Percentiles rank a stretch among this genome's conserved stretches.
Conservation (phyloP, 2,113 vertebrate genomes). For the Triplophysa tibetana region DNA sequence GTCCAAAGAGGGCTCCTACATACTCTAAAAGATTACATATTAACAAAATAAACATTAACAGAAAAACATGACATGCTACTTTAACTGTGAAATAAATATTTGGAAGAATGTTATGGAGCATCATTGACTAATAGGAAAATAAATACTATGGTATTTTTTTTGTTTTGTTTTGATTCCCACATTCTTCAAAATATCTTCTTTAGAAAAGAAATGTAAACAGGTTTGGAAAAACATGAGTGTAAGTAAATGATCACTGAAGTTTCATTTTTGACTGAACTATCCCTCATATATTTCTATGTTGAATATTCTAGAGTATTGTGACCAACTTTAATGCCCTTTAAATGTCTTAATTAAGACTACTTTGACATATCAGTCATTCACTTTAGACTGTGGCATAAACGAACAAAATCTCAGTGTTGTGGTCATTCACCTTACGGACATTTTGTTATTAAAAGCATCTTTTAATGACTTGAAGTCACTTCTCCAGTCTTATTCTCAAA, state of each 20-base stretch:
- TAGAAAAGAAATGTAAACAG: too few species aligned
- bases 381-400: conserved; percentile 40
- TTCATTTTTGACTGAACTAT: too few species aligned
- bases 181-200: too few species aligned
- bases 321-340: conserved; percentile 51
- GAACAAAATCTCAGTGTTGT: neutral
- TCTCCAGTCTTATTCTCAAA: too few species aligned
- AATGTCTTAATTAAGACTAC: conserved; percentile 67
- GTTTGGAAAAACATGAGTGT: neutral
- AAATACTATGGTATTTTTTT: too few species aligned
- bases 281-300: too few species aligned
- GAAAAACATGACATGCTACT: conserved; percentile 12
- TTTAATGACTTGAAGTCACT: neutral
- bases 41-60: conserved; percentile 41
- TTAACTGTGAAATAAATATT: neutral
- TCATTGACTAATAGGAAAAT: too few species aligned
- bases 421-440: conserved; percentile 9
- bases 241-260: neutral
- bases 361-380: conserved; percentile 55
- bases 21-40: conserved; percentile 38
- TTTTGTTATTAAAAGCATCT: conserved; percentile 16
- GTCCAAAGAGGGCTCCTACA: conserved; percentile 33
- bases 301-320: too few species aligned
- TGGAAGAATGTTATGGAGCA: too few species aligned
- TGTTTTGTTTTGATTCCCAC: too few species aligned